A percentile compares a stretch with the other conserved stretches of the same genome.
Evolutionary conservation across 2,797 vertebrate species (phyloP).

Genomic region (Neostethus bicornis): DNA sequence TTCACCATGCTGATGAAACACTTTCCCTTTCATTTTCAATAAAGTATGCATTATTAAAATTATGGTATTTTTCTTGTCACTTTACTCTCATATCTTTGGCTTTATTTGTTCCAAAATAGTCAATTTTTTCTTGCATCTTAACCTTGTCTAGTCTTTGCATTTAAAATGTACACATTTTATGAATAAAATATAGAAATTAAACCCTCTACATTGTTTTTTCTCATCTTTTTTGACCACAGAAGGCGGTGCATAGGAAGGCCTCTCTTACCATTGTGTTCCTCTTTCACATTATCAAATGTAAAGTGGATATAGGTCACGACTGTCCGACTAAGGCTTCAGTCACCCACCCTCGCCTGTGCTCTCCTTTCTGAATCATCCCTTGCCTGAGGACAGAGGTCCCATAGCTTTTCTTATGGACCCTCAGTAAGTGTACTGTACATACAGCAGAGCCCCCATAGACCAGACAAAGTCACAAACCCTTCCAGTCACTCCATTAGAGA

Average conservation of each 20-base stretch:
- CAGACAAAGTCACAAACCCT: conserved; percentile 44
- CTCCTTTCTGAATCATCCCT: conserved; percentile 76
- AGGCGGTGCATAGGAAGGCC: conserved; percentile 9
- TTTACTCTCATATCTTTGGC: not conserved
- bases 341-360: conserved; percentile 81
- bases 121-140: not conserved
- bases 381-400: conserved; percentile 89
- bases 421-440: conserved; percentile 86
- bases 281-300: conserved; percentile 56
- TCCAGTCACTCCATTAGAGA: conserved; percentile 82
- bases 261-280: conserved; percentile 49
- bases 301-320: conserved; percentile 91
- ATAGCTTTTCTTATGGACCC: conserved; percentile 89
- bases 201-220: conserved; percentile 5
- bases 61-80: too few species aligned
- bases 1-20: too few species aligned
- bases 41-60: too few species aligned
- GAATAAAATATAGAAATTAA: conserved; percentile 6
- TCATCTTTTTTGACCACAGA: conserved; percentile 10
- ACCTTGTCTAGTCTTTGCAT: not conserved
- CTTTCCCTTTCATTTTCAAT: too few species aligned
- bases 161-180: not conserved
- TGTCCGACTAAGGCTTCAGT: conserved; percentile 89
- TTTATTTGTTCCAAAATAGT: not conserved
- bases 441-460: conserved; percentile 53